Conservation (phyloP, 2,888 invertebrate species). For the Ferdinandea cuprea region DNA sequence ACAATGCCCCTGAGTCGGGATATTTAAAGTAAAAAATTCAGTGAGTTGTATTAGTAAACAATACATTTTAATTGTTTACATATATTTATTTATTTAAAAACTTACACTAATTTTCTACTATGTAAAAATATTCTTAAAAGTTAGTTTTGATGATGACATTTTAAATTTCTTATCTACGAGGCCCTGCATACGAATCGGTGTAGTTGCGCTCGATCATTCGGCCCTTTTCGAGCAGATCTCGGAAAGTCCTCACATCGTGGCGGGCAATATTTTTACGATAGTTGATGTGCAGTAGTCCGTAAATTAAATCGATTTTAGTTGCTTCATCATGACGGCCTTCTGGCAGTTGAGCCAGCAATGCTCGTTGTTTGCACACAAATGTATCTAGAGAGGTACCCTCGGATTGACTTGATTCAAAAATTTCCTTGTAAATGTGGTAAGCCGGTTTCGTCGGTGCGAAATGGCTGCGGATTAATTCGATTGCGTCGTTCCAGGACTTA, state of each 20-base stretch:
- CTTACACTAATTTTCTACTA: no score
- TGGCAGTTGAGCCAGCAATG: conserved; percentile 80
- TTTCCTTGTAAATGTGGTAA: conserved; percentile 81
- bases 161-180: no score
- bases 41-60: no score
- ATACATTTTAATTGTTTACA: no score
- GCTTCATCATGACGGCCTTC: conserved; percentile 80
- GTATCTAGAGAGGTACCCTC: conserved; percentile 78
- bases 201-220: conserved; percentile 80
- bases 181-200: no score
- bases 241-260: conserved; percentile 78
- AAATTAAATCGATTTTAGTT: conserved; percentile 80
- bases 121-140: no score
- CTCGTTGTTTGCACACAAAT: conserved; percentile 80
- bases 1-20: no score
- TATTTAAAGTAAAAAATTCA: no score
- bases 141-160: no score
- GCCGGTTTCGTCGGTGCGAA: conserved; percentile 80
- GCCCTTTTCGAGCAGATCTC: conserved; percentile 80
- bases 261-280: conserved; percentile 80
- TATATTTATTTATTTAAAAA: no score
- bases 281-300: conserved; percentile 79
- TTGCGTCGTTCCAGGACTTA: conserved; percentile 80
- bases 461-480: conserved; percentile 79
- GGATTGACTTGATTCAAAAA: conserved; percentile 79